Base-by-base conservation (phyloP, 1,140 invertebrate species). In the Cyclina sinensis region DNA sequence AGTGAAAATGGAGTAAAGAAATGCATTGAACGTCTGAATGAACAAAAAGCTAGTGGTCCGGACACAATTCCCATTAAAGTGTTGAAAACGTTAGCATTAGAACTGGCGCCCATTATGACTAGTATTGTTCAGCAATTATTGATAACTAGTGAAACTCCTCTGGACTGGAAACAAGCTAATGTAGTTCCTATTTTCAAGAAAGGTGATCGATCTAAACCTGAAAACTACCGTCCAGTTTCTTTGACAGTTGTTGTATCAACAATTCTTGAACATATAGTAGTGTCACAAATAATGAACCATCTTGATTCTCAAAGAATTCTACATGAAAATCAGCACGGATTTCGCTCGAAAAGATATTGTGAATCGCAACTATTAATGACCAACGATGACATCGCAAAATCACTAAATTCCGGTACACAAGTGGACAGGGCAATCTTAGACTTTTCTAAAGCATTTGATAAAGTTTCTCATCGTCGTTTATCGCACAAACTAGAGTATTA, bases 241-340 rank as follows among this genome's bases (percentile, higher is more conserved):
- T n/a, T n/a, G n/a, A n/a, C 11, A 39, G 39, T 30, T 21, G 68
- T 73, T 4, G 21, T 73, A 43, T 73, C 68, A 39, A 73, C 4
- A 73, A 37, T 73, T 21, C 27, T 80, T 54, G 76, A 80, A 57
- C 76, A 80, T 57, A 54, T 80, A 57, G 76, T 80, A 35, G n/a
- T n/a, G n/a, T 54, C 48, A n/a, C 76, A 80, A 80, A 57, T 80
- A 0, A 74, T 48, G 80, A 43, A 43, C 24, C 80, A 37, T 46
- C 80, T 82, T 59, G 80, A 65, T 18, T 4, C 12, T 11, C 32
- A 82, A 43, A 62, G 43, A n/a, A 82, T 82, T 27, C 32, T 82
- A 27, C 30, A 82, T 68, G 59, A 82, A 62, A 82, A 82, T 46
- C 80, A 82, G 14, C 51, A 82, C 7, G 59, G 80, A 0, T 82